Percentiles rank a stretch among this genome's conserved stretches.
phyloP scores from a whole-genome alignment of 2,113 vertebrate genomes.

The Spermophilus dauricus region DNA sequence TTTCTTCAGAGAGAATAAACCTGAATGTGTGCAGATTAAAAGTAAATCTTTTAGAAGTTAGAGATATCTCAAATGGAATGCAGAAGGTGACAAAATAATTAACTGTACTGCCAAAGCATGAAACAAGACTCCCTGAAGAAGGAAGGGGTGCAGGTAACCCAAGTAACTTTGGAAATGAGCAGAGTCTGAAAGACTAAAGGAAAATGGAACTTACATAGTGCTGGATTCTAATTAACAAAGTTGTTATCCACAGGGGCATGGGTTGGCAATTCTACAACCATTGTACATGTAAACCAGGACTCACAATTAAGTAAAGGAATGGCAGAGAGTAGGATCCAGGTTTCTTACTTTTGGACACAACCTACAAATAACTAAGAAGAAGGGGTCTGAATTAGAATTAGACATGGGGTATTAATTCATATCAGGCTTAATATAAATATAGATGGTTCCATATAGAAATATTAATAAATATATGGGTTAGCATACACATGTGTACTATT shows the following conservation, averaged over 20 bases:
- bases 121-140: neutral
- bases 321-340: neutral
- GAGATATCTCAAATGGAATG: neutral
- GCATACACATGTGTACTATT: neutral
- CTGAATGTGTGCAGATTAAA: constrained; percentile 20
- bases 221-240: neutral
- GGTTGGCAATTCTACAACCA: neutral
- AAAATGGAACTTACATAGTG: neutral
- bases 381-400: neutral
- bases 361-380: neutral
- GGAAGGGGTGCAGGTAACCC: neutral
- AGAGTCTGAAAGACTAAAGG: neutral
- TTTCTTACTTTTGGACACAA: neutral
- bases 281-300: neutral
- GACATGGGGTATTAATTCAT: neutral
- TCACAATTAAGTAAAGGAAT: neutral
- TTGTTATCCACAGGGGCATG: neutral
- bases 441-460: neutral
- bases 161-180: neutral
- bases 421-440: neutral
- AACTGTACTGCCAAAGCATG: neutral
- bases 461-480: neutral
- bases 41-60: constrained; percentile 22
- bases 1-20: neutral
- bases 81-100: neutral